phyloP scores from a whole-genome alignment of 2,888 invertebrate genomes.

The Eupelmus urozonus region DNA sequence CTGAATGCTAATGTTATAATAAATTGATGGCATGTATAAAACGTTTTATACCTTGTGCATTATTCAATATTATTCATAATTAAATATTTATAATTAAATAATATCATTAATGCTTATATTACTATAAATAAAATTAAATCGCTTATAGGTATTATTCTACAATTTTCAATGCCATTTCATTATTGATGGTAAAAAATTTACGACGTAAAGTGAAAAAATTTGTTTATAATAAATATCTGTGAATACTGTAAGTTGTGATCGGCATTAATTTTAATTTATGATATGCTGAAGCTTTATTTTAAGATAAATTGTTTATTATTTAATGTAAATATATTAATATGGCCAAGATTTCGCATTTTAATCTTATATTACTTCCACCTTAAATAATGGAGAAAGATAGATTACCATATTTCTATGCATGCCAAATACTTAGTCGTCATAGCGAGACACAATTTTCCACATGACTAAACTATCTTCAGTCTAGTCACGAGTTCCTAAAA shows the following conservation, averaged over 20 bases:
- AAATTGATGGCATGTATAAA: constrained; percentile 25
- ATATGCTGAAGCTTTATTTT: too few species aligned
- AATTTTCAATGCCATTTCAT: too few species aligned
- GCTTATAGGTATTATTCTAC: too few species aligned
- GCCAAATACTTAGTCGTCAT: constrained; percentile 48
- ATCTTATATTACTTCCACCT: constrained; percentile 28
- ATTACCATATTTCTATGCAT: constrained; percentile 56
- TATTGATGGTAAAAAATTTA: too few species aligned
- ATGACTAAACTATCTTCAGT: constrained; percentile 35
- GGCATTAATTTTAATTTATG: too few species aligned
- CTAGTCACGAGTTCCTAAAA: neutral
- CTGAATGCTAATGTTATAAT: constrained; percentile 12
- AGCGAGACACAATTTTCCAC: constrained; percentile 50
- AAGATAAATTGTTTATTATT: neutral
- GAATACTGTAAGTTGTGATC: too few species aligned
- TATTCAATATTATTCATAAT: constrained; percentile 15
- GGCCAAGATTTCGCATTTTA: constrained; percentile 37
- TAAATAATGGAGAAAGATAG: constrained; percentile 35
- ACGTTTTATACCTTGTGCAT: constrained; percentile 15
- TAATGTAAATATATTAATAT: neutral
- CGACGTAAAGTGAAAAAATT: too few species aligned
- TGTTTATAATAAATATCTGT: too few species aligned
- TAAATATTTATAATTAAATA: too few species aligned
- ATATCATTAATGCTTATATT: too few species aligned
- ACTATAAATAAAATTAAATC: too few species aligned